These are phyloP conservation scores for Neuroterus valhalla DNA, from an alignment of 1,140 invertebrate species.

Conservation along the genomic window DNA sequence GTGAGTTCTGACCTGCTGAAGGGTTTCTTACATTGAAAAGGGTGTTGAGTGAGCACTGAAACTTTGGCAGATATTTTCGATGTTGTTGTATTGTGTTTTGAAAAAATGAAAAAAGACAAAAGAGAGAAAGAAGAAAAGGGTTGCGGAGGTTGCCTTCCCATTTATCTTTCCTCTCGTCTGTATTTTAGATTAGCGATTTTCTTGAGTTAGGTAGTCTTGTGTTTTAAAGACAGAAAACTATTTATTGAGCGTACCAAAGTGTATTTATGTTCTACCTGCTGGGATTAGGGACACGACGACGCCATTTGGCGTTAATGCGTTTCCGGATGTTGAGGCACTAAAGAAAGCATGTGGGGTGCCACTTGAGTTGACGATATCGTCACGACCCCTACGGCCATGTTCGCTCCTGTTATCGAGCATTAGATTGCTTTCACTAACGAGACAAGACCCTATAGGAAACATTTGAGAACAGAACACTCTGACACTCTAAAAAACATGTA, in stretches of 20 bases:
- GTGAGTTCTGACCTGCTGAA: too few relatives aligned
- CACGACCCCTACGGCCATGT: constrained; percentile 1
- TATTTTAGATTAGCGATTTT: too few relatives aligned
- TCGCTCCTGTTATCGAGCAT: not conserved
- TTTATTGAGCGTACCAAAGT: not conserved
- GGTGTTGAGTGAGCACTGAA: too few relatives aligned
- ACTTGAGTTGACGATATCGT: constrained; percentile 18
- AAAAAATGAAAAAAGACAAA: too few relatives aligned
- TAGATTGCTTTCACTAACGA: constrained; percentile 18
- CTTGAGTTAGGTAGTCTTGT: too few relatives aligned
- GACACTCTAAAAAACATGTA: not conserved
- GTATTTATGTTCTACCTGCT: not conserved
- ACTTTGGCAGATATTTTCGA: too few relatives aligned
- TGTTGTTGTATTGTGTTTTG: too few relatives aligned
- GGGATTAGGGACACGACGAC: not conserved
- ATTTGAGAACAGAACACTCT: constrained; percentile 14
- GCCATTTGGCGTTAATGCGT: constrained; percentile 2
- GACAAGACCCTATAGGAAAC: constrained; percentile 20
- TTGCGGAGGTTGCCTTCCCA: too few relatives aligned
- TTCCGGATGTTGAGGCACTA: constrained; percentile 8
- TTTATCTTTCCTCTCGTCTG: too few relatives aligned
- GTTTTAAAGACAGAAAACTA: not conserved
- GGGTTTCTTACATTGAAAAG: too few relatives aligned
- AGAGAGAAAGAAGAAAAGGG: too few relatives aligned
- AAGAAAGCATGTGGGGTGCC: constrained; percentile 9